Conservation (phyloP, 1,140 invertebrate species). For the Drosophila mojavensis region DNA sequence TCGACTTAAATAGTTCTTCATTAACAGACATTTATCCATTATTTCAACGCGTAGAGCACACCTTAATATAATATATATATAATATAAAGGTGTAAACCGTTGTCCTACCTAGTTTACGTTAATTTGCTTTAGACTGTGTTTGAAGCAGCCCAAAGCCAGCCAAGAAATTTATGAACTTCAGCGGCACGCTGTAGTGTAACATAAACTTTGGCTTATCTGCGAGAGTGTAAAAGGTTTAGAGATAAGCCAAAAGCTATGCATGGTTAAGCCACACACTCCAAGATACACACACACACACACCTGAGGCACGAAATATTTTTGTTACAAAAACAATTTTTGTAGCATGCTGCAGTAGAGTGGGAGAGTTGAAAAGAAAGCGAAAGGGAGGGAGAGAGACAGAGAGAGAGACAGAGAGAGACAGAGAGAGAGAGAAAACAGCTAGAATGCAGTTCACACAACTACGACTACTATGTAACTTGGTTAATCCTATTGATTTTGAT, state of each 20-base stretch:
- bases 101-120: not conserved
- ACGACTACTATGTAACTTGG: constrained; percentile 62
- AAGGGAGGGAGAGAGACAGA: not conserved
- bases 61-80: too few species aligned
- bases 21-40: too few species aligned
- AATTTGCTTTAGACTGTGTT: not conserved
- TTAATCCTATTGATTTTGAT: constrained; percentile 82
- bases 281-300: constrained; percentile 17
- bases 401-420: not conserved
- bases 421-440: not conserved
- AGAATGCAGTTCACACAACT: constrained; percentile 38
- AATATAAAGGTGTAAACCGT: not conserved
- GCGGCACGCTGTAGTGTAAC: constrained; percentile 26
- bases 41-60: too few species aligned
- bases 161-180: constrained; percentile 29
- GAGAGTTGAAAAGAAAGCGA: not conserved
- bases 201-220: constrained; percentile 63
- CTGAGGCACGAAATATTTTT: constrained; percentile 64
- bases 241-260: constrained; percentile 57
- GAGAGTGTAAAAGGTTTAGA: constrained; percentile 61
- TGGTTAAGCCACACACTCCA: constrained; percentile 40
- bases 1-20: too few species aligned
- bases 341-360: constrained; percentile 7
- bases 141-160: constrained; percentile 7
- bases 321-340: constrained; percentile 72